A percentile compares a stretch with the other conserved stretches of the same genome.
These are phyloP conservation scores for Choristoneura fumiferana DNA, from an alignment of 1,140 invertebrate genomes.

Conservation along the genomic window DNA sequence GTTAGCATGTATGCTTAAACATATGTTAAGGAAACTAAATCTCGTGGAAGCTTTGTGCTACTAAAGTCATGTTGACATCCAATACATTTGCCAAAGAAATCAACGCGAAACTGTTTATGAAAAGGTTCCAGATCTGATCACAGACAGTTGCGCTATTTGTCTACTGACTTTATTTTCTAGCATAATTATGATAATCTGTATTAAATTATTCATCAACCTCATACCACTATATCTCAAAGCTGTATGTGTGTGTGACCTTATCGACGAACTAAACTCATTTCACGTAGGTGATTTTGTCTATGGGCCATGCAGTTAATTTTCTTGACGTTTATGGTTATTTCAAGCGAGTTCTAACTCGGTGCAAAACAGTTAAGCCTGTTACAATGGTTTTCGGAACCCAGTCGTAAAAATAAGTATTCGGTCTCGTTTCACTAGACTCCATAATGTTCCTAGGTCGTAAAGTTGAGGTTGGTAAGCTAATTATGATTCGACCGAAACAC, in stretches of 20 bases:
- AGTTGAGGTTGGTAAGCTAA: background rate
- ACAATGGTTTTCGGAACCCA: constrained; percentile 7
- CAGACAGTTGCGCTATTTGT: no score
- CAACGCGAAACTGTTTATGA: no score
- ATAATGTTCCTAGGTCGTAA: constrained; percentile 15
- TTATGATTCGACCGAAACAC: background rate
- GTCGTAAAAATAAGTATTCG: constrained; percentile 8
- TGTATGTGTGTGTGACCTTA: constrained; percentile 3
- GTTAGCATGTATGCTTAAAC: no score
- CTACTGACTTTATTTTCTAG: no score
- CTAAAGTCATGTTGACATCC: no score
- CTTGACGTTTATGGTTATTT: constrained; percentile 26
- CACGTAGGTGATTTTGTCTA: constrained; percentile 14
- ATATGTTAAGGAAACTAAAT: no score
- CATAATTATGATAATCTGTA: no score
- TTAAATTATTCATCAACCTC: no score
- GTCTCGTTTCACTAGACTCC: constrained; percentile 1
- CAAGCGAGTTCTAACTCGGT: constrained; percentile 19
- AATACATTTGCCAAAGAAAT: no score
- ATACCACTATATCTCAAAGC: no score
- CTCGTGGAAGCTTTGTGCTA: no score
- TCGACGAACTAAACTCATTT: background rate
- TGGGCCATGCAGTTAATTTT: constrained; percentile 20
- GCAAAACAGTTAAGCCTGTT: constrained; percentile 9
- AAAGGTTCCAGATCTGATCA: no score